Evolutionary conservation across 2,888 invertebrate genomes (phyloP), one percentile per base, ranked within the genome.

Genomic region (Tachina fera): DNA sequence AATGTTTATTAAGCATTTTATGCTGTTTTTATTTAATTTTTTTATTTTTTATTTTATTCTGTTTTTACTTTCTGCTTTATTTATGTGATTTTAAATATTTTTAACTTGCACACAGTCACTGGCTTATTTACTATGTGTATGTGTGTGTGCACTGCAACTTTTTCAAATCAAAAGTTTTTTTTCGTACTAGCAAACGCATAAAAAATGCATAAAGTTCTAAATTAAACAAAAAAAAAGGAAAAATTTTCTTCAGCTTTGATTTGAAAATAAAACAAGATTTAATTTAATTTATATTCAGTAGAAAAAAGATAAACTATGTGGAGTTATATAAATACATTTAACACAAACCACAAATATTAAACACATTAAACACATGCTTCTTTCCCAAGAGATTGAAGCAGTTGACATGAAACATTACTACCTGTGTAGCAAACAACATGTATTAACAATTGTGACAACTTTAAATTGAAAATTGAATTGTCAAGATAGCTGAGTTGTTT

Each of bases 351-450:
- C 51, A 77, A 68, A 3, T 47, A 22, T 9, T 14, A 63, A 41
- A n/a, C n/a, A 11, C 1, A 72, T 63, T 19, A 65, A 60, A 58
- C 31, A 31, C 31, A 31, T 31, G 31, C 31, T 49, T 41, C 22
- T 71, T 79, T 80, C 79, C 85, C 78, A 78, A 68, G 79, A 79
- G 86, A 76, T 80, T 83, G 49, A 68, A 76, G 47, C 75, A 56
- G 47, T 76, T 86, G 79, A 67, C 86, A 76, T 80, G 63, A 83
- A 80, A 81, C 74, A 80, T 68, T 79, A 63, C 86, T 72, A 86
- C 86, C 86, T 86, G 83, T 86, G 83, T 80, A 61, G 60, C 49
- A 51, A 56, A 14, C 47, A 56, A 51, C 56, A n/a, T 65, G 67
- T 63, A 68, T 85, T 85, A 78, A 79, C 79, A 86, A 67, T 72